Base-by-base conservation (phyloP, 2,113 vertebrate genomes). In the Uria lomvia region DNA sequence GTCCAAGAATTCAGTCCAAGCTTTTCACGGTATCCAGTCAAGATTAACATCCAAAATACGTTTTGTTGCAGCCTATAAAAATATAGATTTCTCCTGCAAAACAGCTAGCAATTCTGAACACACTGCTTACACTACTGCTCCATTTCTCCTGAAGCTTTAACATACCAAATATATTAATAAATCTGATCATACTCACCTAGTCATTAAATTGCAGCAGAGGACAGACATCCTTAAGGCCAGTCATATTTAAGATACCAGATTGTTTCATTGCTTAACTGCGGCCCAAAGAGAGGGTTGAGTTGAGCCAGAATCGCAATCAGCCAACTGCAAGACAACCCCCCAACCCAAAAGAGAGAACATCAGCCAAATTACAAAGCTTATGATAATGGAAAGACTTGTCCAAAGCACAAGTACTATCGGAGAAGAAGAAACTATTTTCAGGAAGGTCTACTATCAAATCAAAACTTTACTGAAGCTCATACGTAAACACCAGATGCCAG, bases 241-340 rank as follows among this genome's bases (percentile, higher is more conserved):
- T 99, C 99, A 90, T 94, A 65, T 38, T 58, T 94, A 68, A 99
- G 98, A 95, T 99, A 99, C 98, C 98, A 99, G 97, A 99, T 99
- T 75, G 98, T 98, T 32, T 99, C 98, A 87, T 98, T 98, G 91
- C 92, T 98, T 95, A 99, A 92, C 63, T 98, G 94, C 0, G 99
- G 99, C 91, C 99, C 99, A 97, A 99, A 98, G 36, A 99, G 98
- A 13, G 99, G 99, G 97, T 99, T 99, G 86, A 99, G 98, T 32
- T 99, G 99, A 94, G 99, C 98, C 94, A 99, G 98, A 95, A 99
- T 99, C 24, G 99, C 99, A 97, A 99, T 99, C 96, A 99, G 98
- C 99, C 99, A 99, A 96, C 99, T 99, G 97, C 81, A 98, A 97
- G 92, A 96, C 34, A 97, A 86, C 93, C 96, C 83, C 95, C 96